A percentile compares a stretch with the other conserved stretches of the same genome.
Evolutionary conservation across 2,113 vertebrate species (phyloP).

Genomic region (Odontesthes bonariensis): DNA sequence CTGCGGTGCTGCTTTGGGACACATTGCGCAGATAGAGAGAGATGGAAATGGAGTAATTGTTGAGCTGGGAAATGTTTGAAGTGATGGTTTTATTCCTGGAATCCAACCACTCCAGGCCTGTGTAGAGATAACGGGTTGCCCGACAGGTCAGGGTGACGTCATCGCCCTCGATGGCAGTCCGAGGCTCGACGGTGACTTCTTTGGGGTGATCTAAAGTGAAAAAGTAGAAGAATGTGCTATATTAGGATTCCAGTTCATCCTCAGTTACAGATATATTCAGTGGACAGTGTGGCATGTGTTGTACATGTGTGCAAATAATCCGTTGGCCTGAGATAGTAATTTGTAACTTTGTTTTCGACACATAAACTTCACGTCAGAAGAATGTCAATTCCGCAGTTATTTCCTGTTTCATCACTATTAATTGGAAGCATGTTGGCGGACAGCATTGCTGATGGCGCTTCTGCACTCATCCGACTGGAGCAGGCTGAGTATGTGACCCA

Average conservation of each 20-base stretch:
- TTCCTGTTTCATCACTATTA: slow-evolving; percentile 85
- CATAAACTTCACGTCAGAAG: slow-evolving; percentile 44
- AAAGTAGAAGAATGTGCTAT: slow-evolving; percentile 19
- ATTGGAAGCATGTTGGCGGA: slow-evolving; percentile 83
- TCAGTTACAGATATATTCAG: background rate
- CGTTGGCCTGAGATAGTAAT: slow-evolving; percentile 32
- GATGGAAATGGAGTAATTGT: slow-evolving; percentile 82
- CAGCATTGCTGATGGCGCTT: slow-evolving; percentile 60
- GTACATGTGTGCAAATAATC: slow-evolving; percentile 3
- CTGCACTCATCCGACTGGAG: slow-evolving; percentile 68
- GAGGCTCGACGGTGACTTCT: slow-evolving; percentile 75
- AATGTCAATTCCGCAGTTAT: slow-evolving; percentile 80
- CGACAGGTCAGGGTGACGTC: slow-evolving; percentile 83
- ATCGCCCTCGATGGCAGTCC: slow-evolving; percentile 78
- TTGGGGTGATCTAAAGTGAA: slow-evolving; percentile 78
- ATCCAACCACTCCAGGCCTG: slow-evolving; percentile 83
- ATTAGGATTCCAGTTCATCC: slow-evolving; percentile 5
- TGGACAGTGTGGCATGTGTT: slow-evolving; percentile 9
- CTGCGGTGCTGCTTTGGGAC: slow-evolving; percentile 73
- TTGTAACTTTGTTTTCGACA: slow-evolving; percentile 38
- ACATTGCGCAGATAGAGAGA: slow-evolving; percentile 82
- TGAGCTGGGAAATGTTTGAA: slow-evolving; percentile 12
- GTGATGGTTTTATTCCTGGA: slow-evolving; percentile 71
- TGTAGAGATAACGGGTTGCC: slow-evolving; percentile 87
- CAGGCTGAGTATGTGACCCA: slow-evolving; percentile 63